Conservation (phyloP, 2,113 vertebrate species). For the Gymnogyps californianus region DNA sequence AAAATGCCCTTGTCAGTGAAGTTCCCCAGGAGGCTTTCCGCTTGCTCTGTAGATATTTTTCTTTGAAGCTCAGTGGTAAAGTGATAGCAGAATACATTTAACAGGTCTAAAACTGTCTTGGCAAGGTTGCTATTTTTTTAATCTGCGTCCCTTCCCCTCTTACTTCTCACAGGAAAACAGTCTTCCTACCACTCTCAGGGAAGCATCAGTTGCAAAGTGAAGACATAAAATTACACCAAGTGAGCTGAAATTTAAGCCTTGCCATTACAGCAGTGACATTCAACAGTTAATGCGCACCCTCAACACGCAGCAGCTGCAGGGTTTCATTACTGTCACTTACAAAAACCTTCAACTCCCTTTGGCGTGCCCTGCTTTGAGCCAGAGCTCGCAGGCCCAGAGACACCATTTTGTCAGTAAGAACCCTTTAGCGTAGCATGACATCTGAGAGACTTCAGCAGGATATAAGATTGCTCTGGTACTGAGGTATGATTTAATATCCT, state of each 20-base stretch:
- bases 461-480: background rate
- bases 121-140: background rate
- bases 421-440: background rate
- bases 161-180: background rate
- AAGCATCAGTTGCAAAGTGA: background rate
- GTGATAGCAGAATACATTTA: constrained; percentile 27
- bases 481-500: constrained; percentile 53
- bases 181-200: background rate
- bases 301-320: constrained; percentile 48
- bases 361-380: background rate
- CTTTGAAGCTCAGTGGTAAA: constrained; percentile 23
- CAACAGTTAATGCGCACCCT: background rate
- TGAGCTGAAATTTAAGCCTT: constrained; percentile 83
- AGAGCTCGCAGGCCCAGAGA: background rate
- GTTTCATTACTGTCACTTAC: constrained; percentile 15
- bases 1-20: background rate
- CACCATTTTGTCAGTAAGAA: background rate
- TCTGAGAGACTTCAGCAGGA: constrained; percentile 4
- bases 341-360: background rate
- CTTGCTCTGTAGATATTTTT: constrained; percentile 28
- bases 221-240: constrained; percentile 76
- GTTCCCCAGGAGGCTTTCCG: background rate
- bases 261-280: constrained; percentile 41
- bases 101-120: constrained; percentile 40
- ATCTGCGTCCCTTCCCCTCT: background rate